Evolutionary conservation across 2,888 invertebrate species (phyloP).

Genomic region (Penaeus monodon): DNA sequence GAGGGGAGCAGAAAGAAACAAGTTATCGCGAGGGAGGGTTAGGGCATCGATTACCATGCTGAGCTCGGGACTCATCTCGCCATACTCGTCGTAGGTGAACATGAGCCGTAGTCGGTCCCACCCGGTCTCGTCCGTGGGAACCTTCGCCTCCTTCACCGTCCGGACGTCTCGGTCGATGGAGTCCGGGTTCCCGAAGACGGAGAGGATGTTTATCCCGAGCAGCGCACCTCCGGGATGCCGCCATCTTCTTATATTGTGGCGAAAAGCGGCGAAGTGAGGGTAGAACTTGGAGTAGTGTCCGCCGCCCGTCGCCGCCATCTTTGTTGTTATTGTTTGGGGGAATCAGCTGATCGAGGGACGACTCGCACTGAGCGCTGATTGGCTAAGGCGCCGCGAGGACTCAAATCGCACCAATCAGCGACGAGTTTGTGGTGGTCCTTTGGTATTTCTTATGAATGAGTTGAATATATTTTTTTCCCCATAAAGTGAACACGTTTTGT

Average conservation of each 20-base stretch:
- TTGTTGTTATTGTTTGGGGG: constrained; percentile 1
- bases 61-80: constrained; percentile 52
- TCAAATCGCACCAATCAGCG: too few species aligned
- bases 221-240: not conserved
- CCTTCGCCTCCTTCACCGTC: not conserved
- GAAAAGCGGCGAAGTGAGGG: not conserved
- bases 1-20: too few species aligned
- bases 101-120: constrained; percentile 31
- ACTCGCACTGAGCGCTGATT: too few species aligned
- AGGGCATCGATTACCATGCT: constrained; percentile 10
- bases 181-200: constrained; percentile 28
- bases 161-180: constrained; percentile 20
- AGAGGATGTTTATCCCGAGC: not conserved
- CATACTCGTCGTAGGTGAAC: constrained; percentile 46
- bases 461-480: too few species aligned
- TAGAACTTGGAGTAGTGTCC: not conserved
- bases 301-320: not conserved
- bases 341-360: too few species aligned
- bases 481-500: too few species aligned
- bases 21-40: too few species aligned
- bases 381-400: too few species aligned
- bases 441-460: too few species aligned
- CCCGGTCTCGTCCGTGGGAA: constrained; percentile 35
- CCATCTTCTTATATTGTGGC: not conserved
- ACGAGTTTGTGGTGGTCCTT: too few species aligned